Evolutionary conservation across 2,113 vertebrate species (phyloP).

Genomic region (Lipotes vexillifer): DNA sequence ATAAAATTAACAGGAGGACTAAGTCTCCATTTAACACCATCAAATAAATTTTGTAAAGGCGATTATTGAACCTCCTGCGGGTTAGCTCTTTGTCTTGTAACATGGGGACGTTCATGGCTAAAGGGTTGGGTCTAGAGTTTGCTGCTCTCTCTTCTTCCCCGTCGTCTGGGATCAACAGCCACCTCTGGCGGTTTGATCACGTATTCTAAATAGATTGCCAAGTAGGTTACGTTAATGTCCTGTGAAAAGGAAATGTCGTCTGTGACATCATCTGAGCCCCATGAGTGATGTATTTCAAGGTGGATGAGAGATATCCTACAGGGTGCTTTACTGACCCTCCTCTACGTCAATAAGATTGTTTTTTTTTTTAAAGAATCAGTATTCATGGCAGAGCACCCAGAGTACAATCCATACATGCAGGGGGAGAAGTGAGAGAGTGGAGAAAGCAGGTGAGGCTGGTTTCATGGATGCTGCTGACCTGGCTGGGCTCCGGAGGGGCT

Average conservation of each 20-base stretch:
- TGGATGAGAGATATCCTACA: background rate
- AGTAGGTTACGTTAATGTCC: background rate
- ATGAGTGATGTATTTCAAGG: background rate
- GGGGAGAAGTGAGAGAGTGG: slow-evolving; percentile 62
- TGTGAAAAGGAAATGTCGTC: background rate
- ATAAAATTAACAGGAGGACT: background rate
- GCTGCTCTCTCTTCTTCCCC: background rate
- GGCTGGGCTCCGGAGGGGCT: background rate
- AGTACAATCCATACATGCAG: background rate
- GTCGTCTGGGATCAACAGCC: background rate
- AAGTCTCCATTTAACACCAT: background rate
- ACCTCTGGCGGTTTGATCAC: background rate
- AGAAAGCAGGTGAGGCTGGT: background rate
- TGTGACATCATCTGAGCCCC: background rate
- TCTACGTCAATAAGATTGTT: no score
- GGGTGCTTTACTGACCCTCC: background rate
- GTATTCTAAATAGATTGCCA: background rate
- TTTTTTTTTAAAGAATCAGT: background rate
- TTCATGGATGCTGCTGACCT: background rate
- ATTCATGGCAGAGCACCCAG: background rate
- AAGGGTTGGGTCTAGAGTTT: background rate
- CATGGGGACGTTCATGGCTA: no score
- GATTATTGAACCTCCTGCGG: background rate
- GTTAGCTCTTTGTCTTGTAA: background rate
- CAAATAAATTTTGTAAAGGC: background rate